Evolutionary conservation across 2,797 vertebrate genomes (phyloP).

Genomic region (Triplophysa yarkandensis): DNA sequence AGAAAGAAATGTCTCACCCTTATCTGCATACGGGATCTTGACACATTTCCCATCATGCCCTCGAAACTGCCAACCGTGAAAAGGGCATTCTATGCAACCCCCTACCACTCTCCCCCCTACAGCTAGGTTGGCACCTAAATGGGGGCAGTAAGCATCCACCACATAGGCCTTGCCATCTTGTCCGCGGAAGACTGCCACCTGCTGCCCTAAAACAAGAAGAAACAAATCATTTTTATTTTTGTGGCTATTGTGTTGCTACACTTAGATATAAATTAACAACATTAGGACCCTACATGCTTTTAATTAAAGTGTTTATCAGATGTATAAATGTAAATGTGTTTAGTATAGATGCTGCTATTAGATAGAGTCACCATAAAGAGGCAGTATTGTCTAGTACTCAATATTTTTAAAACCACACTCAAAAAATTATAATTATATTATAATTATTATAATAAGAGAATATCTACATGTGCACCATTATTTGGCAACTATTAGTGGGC

Average conservation of each 20-base stretch:
- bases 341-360: neutral
- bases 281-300: too few species aligned
- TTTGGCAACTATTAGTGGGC: too few species aligned
- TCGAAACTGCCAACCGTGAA: conserved; percentile 83
- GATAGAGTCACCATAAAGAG: conserved; percentile 13
- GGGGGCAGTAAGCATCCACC: conserved; percentile 81
- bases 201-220: conserved; percentile 67
- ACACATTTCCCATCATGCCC: conserved; percentile 79
- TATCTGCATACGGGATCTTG: conserved; percentile 76
- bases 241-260: too few species aligned
- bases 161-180: conserved; percentile 73
- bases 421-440: too few species aligned
- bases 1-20: conserved; percentile 67
- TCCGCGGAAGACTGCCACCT: conserved; percentile 74
- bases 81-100: conserved; percentile 82
- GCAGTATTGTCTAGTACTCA: conserved; percentile 26
- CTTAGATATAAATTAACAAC: too few species aligned
- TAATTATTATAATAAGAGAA: too few species aligned
- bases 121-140: conserved; percentile 80
- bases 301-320: too few species aligned
- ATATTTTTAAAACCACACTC: too few species aligned
- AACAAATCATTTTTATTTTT: neutral
- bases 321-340: neutral
- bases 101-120: conserved; percentile 79
- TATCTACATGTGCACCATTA: too few species aligned